phyloP scores from a whole-genome alignment of 2,113 vertebrate genomes.

The Chaenocephalus aceratus region DNA sequence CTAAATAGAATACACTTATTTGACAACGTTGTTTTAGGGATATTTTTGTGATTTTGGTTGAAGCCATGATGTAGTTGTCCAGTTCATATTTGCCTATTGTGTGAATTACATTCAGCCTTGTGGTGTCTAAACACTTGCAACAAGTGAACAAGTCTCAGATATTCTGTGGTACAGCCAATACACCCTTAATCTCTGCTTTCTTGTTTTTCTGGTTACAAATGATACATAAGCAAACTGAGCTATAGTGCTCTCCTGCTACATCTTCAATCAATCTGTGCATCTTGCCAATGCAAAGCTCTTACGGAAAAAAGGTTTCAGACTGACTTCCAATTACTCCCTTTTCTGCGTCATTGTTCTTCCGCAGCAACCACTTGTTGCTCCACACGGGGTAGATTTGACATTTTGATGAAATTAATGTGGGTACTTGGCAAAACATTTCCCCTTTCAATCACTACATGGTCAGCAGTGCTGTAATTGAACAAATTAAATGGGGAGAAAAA shows the following conservation, averaged over 20 bases:
- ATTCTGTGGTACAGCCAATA: not conserved
- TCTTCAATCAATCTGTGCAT: not conserved
- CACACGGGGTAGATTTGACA: constrained; percentile 12
- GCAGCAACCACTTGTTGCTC: not conserved
- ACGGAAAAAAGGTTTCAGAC: not conserved
- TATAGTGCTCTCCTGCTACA: not conserved
- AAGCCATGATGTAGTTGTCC: not conserved
- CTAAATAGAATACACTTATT: not conserved
- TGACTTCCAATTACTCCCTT: not conserved
- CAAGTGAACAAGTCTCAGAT: not conserved
- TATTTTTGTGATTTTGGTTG: not conserved
- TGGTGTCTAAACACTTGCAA: not conserved
- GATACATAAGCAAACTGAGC: not conserved
- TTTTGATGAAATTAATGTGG: constrained; percentile 30
- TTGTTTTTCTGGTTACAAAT: not conserved
- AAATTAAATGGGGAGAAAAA: not conserved
- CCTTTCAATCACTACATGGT: not conserved
- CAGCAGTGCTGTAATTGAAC: constrained; percentile 10
- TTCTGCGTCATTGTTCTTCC: not conserved
- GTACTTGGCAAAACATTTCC: not conserved
- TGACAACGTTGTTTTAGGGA: not conserved
- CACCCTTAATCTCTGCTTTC: not conserved
- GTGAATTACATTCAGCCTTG: too few species aligned
- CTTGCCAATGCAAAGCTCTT: not conserved
- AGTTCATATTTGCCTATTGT: not conserved